A percentile compares a stretch with the other conserved stretches of the same genome.
Conservation (phyloP, 2,113 vertebrate species). For the Colinus virginianus region DNA sequence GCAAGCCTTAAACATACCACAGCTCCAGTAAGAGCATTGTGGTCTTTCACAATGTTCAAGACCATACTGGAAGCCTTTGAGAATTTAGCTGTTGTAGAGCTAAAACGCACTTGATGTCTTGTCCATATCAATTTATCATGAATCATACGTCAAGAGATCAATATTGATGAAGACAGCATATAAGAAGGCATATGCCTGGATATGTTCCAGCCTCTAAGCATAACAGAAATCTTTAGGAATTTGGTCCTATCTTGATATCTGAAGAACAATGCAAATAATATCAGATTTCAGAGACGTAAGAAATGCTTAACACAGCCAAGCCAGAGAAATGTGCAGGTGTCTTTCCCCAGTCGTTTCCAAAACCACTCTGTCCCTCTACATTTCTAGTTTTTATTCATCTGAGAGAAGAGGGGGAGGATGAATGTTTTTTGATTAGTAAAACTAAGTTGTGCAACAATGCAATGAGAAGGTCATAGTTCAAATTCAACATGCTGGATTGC, state of each 20-base stretch:
- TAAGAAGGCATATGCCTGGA: slow-evolving; percentile 70
- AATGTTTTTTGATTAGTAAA: slow-evolving; percentile 48
- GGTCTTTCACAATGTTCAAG: not conserved
- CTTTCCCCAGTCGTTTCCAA: slow-evolving; percentile 53
- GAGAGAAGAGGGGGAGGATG: not conserved
- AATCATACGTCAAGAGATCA: slow-evolving; percentile 45
- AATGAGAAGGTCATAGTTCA: slow-evolving; percentile 56
- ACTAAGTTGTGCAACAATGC: slow-evolving; percentile 53
- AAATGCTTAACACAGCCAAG: slow-evolving; percentile 33
- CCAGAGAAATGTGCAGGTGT: slow-evolving; percentile 62
- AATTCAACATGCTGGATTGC: slow-evolving; percentile 52
- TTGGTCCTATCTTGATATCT: slow-evolving; percentile 62
- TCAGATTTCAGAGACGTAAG: slow-evolving; percentile 25
- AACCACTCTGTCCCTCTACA: slow-evolving; percentile 9
- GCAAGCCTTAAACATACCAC: not conserved
- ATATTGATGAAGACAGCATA: slow-evolving; percentile 73
- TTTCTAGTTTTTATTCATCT: slow-evolving; percentile 19
- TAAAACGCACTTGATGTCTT: slow-evolving; percentile 78
- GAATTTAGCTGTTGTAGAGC: slow-evolving; percentile 70
- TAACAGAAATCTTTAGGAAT: slow-evolving; percentile 58
- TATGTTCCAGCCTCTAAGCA: slow-evolving; percentile 60
- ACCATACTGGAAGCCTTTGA: slow-evolving; percentile 58
- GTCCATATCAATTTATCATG: slow-evolving; percentile 77
- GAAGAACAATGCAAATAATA: slow-evolving; percentile 66
- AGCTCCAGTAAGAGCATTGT: slow-evolving; percentile 46